phyloP scores from a whole-genome alignment of 2,888 invertebrate species.

The Apamea epomidion region DNA sequence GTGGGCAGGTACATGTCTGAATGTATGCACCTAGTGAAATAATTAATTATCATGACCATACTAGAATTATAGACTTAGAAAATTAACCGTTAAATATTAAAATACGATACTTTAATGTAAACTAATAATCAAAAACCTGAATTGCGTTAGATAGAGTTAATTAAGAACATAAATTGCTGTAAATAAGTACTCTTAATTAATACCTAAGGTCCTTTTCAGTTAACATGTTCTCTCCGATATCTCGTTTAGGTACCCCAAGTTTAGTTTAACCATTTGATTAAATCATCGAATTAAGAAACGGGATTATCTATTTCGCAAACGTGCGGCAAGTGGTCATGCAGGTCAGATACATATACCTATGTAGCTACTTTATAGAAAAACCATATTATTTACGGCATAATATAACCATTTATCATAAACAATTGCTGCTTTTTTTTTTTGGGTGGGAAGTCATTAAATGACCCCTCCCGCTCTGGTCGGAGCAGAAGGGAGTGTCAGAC shows the following conservation, averaged over 20 bases:
- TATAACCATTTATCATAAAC: neutral
- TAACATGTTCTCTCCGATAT: slow-evolving; percentile 27
- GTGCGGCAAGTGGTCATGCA: neutral
- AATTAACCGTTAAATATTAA: neutral
- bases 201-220: slow-evolving; percentile 14
- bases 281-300: slow-evolving; percentile 45
- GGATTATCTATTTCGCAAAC: slow-evolving; percentile 49
- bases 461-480: too few species aligned
- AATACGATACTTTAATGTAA: neutral
- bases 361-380: slow-evolving; percentile 6
- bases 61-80: neutral
- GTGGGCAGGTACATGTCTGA: too few species aligned
- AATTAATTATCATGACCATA: neutral
- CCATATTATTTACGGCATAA: neutral
- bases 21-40: neutral
- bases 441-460: too few species aligned
- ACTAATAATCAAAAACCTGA: neutral
- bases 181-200: neutral
- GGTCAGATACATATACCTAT: neutral
- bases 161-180: slow-evolving; percentile 19
- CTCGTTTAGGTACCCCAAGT: slow-evolving; percentile 36
- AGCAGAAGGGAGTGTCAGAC: too few species aligned
- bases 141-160: neutral
- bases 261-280: slow-evolving; percentile 24
- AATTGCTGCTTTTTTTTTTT: too few species aligned